Conservation (phyloP, 2,888 invertebrate genomes). For the Drosophila anceps region DNA sequence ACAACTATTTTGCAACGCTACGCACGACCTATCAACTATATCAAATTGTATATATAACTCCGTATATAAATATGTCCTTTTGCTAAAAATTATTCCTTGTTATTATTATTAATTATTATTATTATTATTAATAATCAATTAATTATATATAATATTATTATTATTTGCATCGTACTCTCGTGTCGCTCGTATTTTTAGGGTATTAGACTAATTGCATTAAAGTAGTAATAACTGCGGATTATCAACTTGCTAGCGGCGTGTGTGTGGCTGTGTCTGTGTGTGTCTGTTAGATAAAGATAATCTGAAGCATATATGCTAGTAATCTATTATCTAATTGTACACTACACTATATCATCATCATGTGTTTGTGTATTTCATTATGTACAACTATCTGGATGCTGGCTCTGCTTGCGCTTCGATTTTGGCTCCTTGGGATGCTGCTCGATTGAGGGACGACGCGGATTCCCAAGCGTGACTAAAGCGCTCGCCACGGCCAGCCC, state of each 20-base stretch:
- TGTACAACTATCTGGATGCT: constrained; percentile 88
- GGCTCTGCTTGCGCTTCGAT: constrained; percentile 87
- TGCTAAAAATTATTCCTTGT: constrained; percentile 69
- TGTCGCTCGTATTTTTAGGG: constrained; percentile 35
- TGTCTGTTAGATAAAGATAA: constrained; percentile 58
- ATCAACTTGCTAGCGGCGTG: constrained; percentile 68
- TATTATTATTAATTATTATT: background rate
- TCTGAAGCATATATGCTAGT: constrained; percentile 61
- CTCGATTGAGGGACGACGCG: constrained; percentile 90
- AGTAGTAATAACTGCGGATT: constrained; percentile 77
- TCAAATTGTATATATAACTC: constrained; percentile 73
- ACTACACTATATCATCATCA: constrained; percentile 62
- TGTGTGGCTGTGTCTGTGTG: constrained; percentile 16
- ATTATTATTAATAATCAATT: constrained; percentile 49
- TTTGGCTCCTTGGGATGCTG: constrained; percentile 87
- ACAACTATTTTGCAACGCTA: constrained; percentile 78
- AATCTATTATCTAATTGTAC: constrained; percentile 69
- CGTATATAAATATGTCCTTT: constrained; percentile 78
- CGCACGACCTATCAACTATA: constrained; percentile 77
- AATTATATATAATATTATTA: constrained; percentile 44
- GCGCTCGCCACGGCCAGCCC: constrained; percentile 96
- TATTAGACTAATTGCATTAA: constrained; percentile 76
- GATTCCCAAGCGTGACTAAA: constrained; percentile 94
- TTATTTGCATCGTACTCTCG: constrained; percentile 51
- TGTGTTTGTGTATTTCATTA: constrained; percentile 77